Percentiles rank a stretch among this genome's conserved stretches.
Evolutionary conservation across 2,888 invertebrate species (phyloP).

Genomic region (Rhodophaea formosa): DNA sequence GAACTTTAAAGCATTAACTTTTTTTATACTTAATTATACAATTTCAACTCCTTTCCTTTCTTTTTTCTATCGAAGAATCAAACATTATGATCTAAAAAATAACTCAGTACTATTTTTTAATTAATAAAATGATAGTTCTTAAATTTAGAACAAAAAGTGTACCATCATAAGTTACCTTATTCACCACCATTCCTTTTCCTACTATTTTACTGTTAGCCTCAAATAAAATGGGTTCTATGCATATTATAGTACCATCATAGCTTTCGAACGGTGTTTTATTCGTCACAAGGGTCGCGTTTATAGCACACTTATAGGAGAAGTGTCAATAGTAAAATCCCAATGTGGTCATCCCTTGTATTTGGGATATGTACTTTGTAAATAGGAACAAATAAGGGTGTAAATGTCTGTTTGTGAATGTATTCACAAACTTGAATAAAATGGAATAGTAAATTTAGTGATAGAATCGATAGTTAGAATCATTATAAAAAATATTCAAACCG

Average conservation of each 20-base stretch:
- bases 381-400: constrained; percentile 20
- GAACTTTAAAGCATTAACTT: no score
- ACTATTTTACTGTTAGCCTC: constrained; percentile 50
- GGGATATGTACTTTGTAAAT: constrained; percentile 15
- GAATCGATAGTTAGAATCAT: no score
- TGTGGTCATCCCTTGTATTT: constrained; percentile 48
- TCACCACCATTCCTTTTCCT: background rate
- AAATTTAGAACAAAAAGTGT: background rate
- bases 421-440: background rate
- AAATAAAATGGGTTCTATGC: constrained; percentile 77
- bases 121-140: no score
- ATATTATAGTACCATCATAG: constrained; percentile 78
- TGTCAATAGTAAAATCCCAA: constrained; percentile 67
- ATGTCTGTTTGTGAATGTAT: background rate
- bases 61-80: no score
- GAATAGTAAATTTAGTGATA: no score
- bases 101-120: no score
- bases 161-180: background rate
- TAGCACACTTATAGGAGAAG: constrained; percentile 64
- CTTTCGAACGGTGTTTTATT: constrained; percentile 65
- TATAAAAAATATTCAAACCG: no score
- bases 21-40: no score
- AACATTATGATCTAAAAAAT: no score
- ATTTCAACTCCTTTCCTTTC: no score
- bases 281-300: constrained; percentile 63